Evolutionary conservation across 1,140 invertebrate genomes (phyloP).

Genomic region (Ceratoteleas bidentatus): DNA sequence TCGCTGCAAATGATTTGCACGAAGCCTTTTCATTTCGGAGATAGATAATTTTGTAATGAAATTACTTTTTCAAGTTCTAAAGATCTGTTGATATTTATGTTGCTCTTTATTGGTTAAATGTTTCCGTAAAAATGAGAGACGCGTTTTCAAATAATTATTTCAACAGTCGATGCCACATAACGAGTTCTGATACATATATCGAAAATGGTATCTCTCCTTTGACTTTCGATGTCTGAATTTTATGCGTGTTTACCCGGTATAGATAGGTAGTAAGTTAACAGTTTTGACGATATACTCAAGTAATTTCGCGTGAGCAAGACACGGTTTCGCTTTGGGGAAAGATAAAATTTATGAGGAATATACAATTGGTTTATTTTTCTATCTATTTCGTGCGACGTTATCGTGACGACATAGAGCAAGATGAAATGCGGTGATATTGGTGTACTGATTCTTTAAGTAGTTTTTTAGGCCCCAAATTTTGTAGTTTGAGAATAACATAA

Average conservation of each 20-base stretch:
- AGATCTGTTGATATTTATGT: not conserved
- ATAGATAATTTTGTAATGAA: not conserved
- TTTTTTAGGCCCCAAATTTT: slow-evolving; percentile 39
- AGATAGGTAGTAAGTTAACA: slow-evolving; percentile 16
- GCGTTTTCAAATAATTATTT: not conserved
- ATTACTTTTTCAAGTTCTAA: not conserved
- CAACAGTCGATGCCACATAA: slow-evolving; percentile 1
- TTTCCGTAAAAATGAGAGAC: not conserved
- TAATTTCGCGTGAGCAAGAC: slow-evolving; percentile 24
- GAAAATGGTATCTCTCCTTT: slow-evolving; percentile 3
- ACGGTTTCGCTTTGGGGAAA: slow-evolving; percentile 27
- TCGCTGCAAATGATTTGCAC: too few species aligned
- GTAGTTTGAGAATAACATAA: slow-evolving; percentile 34
- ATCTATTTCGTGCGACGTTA: slow-evolving; percentile 42
- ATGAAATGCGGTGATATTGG: slow-evolving; percentile 31
- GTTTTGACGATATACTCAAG: slow-evolving; percentile 18
- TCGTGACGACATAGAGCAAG: slow-evolving; percentile 31
- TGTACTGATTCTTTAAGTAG: slow-evolving; percentile 56
- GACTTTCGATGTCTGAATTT: slow-evolving; percentile 4
- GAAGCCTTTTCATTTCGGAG: too few species aligned
- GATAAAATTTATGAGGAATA: slow-evolving; percentile 53
- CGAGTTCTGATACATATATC: not conserved
- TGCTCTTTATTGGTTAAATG: not conserved
- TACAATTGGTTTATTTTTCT: slow-evolving; percentile 60
- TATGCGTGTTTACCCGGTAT: slow-evolving; percentile 2